A percentile compares a stretch with the other conserved stretches of the same genome.
These are phyloP conservation scores for Adoxophyes honmai DNA, from an alignment of 1,140 invertebrate species.

Conservation along the genomic window DNA sequence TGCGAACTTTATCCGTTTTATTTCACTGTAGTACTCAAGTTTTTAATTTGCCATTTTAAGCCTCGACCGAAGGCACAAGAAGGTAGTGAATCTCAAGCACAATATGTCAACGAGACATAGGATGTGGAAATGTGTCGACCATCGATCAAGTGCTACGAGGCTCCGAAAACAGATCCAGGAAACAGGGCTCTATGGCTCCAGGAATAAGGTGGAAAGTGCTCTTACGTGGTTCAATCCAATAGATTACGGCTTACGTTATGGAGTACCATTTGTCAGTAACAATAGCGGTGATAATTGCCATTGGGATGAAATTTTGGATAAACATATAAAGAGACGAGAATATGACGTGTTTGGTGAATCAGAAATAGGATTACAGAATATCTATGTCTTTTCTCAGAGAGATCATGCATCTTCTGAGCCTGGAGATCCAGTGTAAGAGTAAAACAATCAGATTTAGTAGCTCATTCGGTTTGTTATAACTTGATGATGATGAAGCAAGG, in stretches of 20 bases:
- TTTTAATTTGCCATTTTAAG: background rate
- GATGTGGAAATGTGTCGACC: slow-evolving; percentile 2
- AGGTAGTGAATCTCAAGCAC: background rate
- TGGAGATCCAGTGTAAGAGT: too few relatives aligned
- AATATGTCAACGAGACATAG: slow-evolving; percentile 11
- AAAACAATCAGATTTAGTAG: too few relatives aligned
- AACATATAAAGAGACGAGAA: too few relatives aligned
- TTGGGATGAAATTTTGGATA: background rate
- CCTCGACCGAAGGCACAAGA: background rate
- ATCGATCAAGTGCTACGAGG: background rate
- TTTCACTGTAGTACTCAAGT: too few relatives aligned
- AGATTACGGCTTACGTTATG: slow-evolving; percentile 9
- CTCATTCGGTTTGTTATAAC: too few relatives aligned
- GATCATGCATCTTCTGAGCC: too few relatives aligned
- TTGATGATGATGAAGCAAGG: too few relatives aligned
- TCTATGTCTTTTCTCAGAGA: too few relatives aligned
- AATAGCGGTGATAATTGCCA: slow-evolving; percentile 11
- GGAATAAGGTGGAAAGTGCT: background rate
- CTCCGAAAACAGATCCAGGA: background rate
- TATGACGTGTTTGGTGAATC: background rate
- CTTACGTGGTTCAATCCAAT: background rate
- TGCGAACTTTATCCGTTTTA: too few relatives aligned
- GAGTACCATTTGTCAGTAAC: slow-evolving; percentile 7
- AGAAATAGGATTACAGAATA: background rate
- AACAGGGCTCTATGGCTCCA: background rate